A percentile compares a stretch with the other conserved stretches of the same genome.
Evolutionary conservation across 2,888 invertebrate genomes (phyloP).

Genomic region (Lepidocyrtinus sp.): DNA sequence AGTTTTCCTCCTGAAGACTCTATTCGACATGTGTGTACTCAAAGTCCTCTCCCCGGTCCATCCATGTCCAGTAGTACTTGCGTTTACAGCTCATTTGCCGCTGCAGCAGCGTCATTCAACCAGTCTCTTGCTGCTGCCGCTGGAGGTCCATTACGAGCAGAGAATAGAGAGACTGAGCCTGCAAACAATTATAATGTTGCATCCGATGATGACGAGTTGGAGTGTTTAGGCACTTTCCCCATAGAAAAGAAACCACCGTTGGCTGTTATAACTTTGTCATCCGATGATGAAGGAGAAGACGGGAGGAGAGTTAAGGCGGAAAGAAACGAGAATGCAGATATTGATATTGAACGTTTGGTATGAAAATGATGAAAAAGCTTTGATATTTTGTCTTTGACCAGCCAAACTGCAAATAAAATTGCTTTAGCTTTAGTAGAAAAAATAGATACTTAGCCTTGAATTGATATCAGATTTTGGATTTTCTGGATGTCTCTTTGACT

Average conservation of each 20-base stretch:
- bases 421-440: too few species aligned
- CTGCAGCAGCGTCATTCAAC: background rate
- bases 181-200: background rate
- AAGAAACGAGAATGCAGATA: conserved; percentile 2
- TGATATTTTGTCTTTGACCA: too few species aligned
- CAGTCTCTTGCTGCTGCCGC: background rate
- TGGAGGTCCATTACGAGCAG: background rate
- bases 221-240: conserved; percentile 66
- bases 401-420: too few species aligned
- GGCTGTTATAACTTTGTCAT: conserved; percentile 68
- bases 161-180: too few species aligned
- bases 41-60: background rate
- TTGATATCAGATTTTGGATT: too few species aligned
- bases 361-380: too few species aligned
- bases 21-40: background rate
- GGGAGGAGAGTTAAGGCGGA: conserved; percentile 25
- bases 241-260: conserved; percentile 68
- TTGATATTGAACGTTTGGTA: too few species aligned
- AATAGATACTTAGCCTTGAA: too few species aligned
- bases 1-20: background rate
- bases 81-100: background rate
- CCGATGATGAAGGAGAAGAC: conserved; percentile 62
- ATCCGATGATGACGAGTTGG: conserved; percentile 62
- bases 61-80: background rate
- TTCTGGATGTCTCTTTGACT: too few species aligned